Evolutionary conservation across 2,797 vertebrate genomes (phyloP).

Genomic region (Danio kyathit): DNA sequence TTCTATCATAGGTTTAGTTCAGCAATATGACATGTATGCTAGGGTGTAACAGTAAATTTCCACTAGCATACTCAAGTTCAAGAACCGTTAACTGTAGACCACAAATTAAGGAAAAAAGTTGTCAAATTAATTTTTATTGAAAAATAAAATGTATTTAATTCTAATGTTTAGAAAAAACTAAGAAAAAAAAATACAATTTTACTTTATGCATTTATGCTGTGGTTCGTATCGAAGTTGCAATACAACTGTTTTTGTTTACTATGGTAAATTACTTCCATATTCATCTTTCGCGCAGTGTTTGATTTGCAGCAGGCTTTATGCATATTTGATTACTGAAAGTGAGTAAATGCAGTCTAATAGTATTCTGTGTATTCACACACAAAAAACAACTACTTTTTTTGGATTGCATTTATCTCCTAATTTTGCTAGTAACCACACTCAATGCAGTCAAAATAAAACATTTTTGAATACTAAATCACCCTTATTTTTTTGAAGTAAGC

Average conservation of each 20-base stretch:
- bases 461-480: too few species aligned
- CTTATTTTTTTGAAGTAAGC: too few species aligned
- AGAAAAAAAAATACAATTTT: too few species aligned
- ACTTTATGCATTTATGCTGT: neutral
- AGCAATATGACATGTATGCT: neutral
- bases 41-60: neutral
- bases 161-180: too few species aligned
- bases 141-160: too few species aligned
- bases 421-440: too few species aligned
- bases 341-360: neutral
- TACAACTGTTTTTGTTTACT: neutral
- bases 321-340: neutral
- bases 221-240: neutral
- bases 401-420: too few species aligned
- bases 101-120: too few species aligned
- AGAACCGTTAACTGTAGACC: too few species aligned
- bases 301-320: neutral
- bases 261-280: neutral
- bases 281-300: neutral
- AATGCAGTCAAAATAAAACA: too few species aligned
- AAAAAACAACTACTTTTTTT: too few species aligned
- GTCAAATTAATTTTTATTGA: neutral
- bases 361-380: neutral
- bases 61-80: neutral
- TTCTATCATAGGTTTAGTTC: conserved; percentile 17